Percentiles rank a stretch among this genome's conserved stretches.
Evolutionary conservation across 2,888 invertebrate genomes (phyloP).

Genomic region (Lasiommata megera): DNA sequence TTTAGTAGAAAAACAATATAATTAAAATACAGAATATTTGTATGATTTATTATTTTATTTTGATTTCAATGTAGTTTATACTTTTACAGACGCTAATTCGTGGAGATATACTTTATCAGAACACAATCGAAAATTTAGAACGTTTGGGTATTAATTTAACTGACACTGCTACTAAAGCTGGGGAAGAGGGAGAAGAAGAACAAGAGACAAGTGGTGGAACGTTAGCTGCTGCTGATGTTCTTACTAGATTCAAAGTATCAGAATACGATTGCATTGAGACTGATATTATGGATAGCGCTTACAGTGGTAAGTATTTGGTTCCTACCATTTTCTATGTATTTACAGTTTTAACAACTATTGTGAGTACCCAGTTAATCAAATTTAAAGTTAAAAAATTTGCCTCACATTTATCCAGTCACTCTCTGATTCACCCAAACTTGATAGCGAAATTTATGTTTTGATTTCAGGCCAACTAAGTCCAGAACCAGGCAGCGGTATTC

Average conservation of each 20-base stretch:
- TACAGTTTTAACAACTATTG: no score
- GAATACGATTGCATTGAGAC: slow-evolving; percentile 70
- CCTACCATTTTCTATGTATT: no score
- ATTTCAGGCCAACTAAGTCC: slow-evolving; percentile 56
- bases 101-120: slow-evolving; percentile 65
- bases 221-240: slow-evolving; percentile 62
- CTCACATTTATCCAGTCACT: no score
- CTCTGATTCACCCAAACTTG: not conserved
- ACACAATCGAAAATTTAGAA: slow-evolving; percentile 63
- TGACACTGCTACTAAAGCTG: slow-evolving; percentile 34
- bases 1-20: no score
- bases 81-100: slow-evolving; percentile 36
- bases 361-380: no score
- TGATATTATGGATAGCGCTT: slow-evolving; percentile 60
- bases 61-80: not conserved
- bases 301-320: slow-evolving; percentile 48
- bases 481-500: slow-evolving; percentile 44
- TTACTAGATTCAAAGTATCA: slow-evolving; percentile 58
- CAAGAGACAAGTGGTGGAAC: slow-evolving; percentile 44
- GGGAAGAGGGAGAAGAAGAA: slow-evolving; percentile 50
- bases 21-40: no score
- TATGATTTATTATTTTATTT: no score
- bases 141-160: slow-evolving; percentile 55
- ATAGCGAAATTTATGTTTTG: not conserved
- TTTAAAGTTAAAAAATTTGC: no score